These are phyloP conservation scores for Spermophilus dauricus DNA, from an alignment of 2,113 vertebrate species.

Conservation along the genomic window DNA sequence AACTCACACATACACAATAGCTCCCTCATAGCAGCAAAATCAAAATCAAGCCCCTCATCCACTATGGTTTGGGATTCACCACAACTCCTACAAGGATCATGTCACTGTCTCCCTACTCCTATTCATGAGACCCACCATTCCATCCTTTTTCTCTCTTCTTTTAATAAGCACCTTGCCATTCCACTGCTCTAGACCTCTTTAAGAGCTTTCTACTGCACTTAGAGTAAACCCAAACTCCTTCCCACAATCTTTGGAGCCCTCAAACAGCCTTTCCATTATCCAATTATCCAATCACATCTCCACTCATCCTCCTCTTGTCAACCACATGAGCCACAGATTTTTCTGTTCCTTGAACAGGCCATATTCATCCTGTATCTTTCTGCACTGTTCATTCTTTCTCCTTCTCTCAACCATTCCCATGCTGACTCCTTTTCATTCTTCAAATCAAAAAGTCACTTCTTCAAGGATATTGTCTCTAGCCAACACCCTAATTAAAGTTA, in stretches of 20 bases:
- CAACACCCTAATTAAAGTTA: constrained; percentile 27
- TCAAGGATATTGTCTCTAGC: neutral
- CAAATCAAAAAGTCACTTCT: neutral
- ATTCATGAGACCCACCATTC: neutral
- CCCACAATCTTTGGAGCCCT: neutral
- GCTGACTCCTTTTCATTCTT: neutral
- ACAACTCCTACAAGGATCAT: neutral
- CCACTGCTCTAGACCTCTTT: neutral
- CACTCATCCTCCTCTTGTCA: neutral
- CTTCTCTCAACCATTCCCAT: neutral
- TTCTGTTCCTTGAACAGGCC: no score
- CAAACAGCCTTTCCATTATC: neutral
- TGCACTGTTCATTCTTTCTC: neutral
- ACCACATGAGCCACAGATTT: neutral
- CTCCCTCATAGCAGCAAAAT: neutral
- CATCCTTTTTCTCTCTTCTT: neutral
- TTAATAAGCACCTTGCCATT: neutral
- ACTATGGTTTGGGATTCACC: no score
- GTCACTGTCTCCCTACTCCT: neutral
- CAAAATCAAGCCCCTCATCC: neutral
- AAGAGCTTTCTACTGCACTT: neutral
- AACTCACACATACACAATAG: neutral
- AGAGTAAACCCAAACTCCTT: constrained; percentile 8
- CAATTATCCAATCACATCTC: neutral
- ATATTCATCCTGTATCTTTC: neutral